These are phyloP conservation scores for Lycia hirtaria DNA, from an alignment of 2,888 invertebrate species.

Conservation along the genomic window DNA sequence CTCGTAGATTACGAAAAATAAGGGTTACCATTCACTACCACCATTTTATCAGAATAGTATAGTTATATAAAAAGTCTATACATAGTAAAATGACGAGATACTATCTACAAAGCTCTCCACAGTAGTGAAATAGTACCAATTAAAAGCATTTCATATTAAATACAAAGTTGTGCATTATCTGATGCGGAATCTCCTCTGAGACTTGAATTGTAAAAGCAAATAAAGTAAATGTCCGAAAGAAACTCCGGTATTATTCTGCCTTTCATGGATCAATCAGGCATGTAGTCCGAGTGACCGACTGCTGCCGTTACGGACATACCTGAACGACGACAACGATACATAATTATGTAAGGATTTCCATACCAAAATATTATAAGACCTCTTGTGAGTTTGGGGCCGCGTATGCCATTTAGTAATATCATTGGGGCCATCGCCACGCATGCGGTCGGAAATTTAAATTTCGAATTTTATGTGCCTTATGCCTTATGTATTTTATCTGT, in stretches of 20 bases:
- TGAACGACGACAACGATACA: conserved; percentile 3
- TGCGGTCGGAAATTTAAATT: no score
- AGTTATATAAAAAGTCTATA: not conserved
- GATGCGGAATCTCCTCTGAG: conserved; percentile 5
- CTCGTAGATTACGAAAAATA: no score
- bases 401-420: no score
- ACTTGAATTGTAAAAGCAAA: conserved; percentile 20
- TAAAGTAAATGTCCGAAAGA: conserved; percentile 19
- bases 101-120: not conserved
- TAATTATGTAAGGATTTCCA: no score
- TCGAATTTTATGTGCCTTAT: no score
- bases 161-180: conserved; percentile 33
- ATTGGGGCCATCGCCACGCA: no score
- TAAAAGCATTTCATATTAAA: conserved; percentile 37
- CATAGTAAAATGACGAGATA: not conserved
- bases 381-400: no score
- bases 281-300: conserved; percentile 39
- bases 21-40: no score
- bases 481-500: no score
- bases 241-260: conserved; percentile 62
- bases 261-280: conserved; percentile 78
- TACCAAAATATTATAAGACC: no score
- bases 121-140: conserved; percentile 31
- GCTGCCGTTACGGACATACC: conserved; percentile 3
- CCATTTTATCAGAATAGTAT: no score